phyloP scores from a whole-genome alignment of 2,888 invertebrate species.

The Drosophila pegasa region DNA sequence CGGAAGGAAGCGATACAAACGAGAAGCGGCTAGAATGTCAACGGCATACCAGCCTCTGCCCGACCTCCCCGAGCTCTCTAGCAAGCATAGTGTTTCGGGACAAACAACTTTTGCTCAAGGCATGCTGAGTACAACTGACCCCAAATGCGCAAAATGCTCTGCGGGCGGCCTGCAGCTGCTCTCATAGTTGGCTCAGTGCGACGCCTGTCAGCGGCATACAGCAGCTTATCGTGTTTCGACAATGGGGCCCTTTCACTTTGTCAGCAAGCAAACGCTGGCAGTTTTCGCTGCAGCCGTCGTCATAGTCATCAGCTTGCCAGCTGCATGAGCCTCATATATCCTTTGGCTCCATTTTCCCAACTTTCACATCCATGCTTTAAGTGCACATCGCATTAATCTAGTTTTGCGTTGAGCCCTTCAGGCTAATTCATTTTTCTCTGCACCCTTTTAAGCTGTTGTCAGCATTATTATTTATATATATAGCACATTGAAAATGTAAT shows the following conservation, averaged over 20 bases:
- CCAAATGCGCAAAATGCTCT: constrained; percentile 45
- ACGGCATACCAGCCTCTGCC: constrained; percentile 42
- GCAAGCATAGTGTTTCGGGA: constrained; percentile 28
- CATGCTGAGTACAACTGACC: constrained; percentile 40
- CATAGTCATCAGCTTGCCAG: constrained; percentile 40
- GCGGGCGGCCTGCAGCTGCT: constrained; percentile 33
- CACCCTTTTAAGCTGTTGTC: not conserved
- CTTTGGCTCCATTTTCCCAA: constrained; percentile 12
- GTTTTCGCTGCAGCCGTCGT: constrained; percentile 37
- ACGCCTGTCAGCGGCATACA: constrained; percentile 48
- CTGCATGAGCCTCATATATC: constrained; percentile 17
- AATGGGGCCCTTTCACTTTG: constrained; percentile 45
- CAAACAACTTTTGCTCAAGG: constrained; percentile 33
- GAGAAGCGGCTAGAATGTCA: constrained; percentile 45
- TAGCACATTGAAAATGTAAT: not conserved
- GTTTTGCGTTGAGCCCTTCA: not conserved
- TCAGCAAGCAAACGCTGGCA: constrained; percentile 34
- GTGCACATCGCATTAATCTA: constrained; percentile 3
- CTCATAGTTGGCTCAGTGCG: constrained; percentile 23
- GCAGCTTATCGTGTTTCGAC: constrained; percentile 36
- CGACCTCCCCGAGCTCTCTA: not conserved
- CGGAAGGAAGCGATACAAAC: constrained; percentile 64
- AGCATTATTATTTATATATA: not conserved
- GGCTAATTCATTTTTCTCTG: not conserved
- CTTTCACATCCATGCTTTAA: constrained; percentile 12